Conservation (phyloP, 2,113 vertebrate genomes). For the Tiliqua scincoides region DNA sequence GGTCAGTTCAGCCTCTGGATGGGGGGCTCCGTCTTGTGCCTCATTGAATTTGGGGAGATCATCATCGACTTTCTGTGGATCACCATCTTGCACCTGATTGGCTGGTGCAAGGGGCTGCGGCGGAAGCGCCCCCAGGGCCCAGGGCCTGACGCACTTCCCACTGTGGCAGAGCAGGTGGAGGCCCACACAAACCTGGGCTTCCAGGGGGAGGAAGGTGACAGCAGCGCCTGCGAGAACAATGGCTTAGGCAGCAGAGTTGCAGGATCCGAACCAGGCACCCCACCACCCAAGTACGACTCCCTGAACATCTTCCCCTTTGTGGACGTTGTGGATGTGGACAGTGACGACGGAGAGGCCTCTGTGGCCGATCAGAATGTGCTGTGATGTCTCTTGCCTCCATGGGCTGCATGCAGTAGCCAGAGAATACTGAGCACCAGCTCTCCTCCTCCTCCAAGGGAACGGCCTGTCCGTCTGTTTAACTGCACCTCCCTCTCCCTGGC, state of each 20-base stretch:
- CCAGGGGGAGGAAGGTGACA: conserved; percentile 22
- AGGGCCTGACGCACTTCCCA: conserved; percentile 49
- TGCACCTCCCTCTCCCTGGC: background rate
- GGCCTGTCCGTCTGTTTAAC: background rate
- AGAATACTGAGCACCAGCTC: background rate
- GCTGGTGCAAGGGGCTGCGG: conserved; percentile 64
- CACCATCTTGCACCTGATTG: conserved; percentile 71
- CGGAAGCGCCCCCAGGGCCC: conserved; percentile 29
- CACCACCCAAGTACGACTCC: conserved; percentile 81
- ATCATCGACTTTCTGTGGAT: conserved; percentile 85
- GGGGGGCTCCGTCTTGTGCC: conserved; percentile 84
- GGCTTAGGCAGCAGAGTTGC: background rate
- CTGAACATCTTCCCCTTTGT: conserved; percentile 66
- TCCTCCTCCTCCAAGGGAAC: background rate
- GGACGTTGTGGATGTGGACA: conserved; percentile 6
- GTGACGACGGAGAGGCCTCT: conserved; percentile 26
- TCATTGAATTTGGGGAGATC: conserved; percentile 83
- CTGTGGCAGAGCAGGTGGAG: conserved; percentile 75
- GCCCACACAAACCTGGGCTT: conserved; percentile 79
- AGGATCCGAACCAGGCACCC: conserved; percentile 76
- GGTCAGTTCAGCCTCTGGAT: conserved; percentile 88
- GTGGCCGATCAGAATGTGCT: fast-evolving
- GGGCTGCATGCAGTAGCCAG: background rate
- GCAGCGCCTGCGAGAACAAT: fast-evolving
- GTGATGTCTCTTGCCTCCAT: background rate